phyloP scores from a whole-genome alignment of 2,113 vertebrate genomes.

The Sardina pilchardus region DNA sequence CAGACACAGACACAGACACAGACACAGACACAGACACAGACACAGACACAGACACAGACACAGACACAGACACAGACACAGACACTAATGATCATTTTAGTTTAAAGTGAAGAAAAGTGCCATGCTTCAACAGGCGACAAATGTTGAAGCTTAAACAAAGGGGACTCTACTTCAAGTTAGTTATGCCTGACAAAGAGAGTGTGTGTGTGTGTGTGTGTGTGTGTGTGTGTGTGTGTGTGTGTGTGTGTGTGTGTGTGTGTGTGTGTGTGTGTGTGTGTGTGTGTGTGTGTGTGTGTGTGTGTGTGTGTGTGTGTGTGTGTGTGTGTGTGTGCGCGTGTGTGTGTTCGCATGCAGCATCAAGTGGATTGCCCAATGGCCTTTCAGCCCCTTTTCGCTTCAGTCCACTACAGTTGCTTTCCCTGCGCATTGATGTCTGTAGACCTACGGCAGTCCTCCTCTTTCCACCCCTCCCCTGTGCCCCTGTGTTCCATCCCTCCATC shows the following conservation, averaged over 20 bases:
- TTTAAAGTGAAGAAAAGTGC: neutral
- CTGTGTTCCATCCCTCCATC: neutral
- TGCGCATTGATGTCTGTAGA: neutral
- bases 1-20: neutral
- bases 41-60: neutral
- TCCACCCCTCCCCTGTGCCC: neutral
- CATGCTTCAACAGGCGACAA: neutral
- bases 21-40: neutral
- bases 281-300: neutral
- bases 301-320: neutral
- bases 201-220: neutral
- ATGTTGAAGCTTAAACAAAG: neutral
- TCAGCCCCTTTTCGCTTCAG: neutral
- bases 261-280: neutral
- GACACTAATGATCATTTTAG: neutral
- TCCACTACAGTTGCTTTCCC: neutral
- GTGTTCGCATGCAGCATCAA: neutral
- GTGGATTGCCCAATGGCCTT: neutral
- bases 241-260: conserved; percentile 13
- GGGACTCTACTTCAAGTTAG: neutral
- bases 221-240: conserved; percentile 17
- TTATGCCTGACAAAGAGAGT: too few species aligned
- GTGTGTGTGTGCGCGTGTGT: neutral
- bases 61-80: neutral
- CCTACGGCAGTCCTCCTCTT: neutral